Conservation (phyloP, 2,113 vertebrate genomes). For the Formicarius rufipectus region DNA sequence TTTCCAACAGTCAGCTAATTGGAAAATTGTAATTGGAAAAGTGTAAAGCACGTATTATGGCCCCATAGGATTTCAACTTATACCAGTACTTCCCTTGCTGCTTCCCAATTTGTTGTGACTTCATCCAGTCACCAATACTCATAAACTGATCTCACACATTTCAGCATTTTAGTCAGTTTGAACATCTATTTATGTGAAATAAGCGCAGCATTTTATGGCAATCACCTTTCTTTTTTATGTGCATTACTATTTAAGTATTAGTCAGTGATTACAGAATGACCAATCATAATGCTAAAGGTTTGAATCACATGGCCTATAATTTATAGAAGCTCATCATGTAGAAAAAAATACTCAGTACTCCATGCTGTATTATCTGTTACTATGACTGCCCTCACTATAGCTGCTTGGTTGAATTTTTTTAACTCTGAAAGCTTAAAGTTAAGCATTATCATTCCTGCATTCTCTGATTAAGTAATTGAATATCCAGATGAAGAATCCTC, state of each 20-base stretch:
- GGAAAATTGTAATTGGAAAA: constrained; percentile 60
- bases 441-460: constrained; percentile 57
- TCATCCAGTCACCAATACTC: constrained; percentile 25
- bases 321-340: constrained; percentile 50
- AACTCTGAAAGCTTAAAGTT: constrained; percentile 50
- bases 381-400: constrained; percentile 48
- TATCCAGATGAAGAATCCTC: constrained; percentile 71
- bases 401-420: constrained; percentile 65
- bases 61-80: constrained; percentile 5
- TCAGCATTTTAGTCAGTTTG: constrained; percentile 5
- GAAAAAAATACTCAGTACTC: constrained; percentile 22
- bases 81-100: constrained; percentile 19
- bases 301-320: constrained; percentile 62
- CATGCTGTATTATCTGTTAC: constrained; percentile 54
- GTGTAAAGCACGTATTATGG: not conserved
- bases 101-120: constrained; percentile 50
- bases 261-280: constrained; percentile 58
- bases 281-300: constrained; percentile 53
- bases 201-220: constrained; percentile 48
- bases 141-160: constrained; percentile 25
- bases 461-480: constrained; percentile 40
- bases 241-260: constrained; percentile 53
- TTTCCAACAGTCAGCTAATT: constrained; percentile 53
- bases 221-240: constrained; percentile 53
- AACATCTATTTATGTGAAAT: constrained; percentile 19